These are phyloP conservation scores for Globia sparganii DNA, from an alignment of 2,888 invertebrate genomes.

Conservation along the genomic window DNA sequence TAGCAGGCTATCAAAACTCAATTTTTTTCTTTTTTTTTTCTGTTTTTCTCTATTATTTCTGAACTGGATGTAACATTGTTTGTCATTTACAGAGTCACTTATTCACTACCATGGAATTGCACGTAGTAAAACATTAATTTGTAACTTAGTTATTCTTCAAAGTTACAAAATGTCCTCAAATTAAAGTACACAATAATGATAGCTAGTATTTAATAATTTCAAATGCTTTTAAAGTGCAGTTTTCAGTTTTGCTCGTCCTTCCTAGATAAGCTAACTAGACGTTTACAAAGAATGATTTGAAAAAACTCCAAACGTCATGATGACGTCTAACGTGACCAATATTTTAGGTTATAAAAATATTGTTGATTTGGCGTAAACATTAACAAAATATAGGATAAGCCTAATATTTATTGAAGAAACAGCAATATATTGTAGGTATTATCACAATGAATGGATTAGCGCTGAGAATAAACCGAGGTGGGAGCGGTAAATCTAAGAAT, in stretches of 20 bases:
- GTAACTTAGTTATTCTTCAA: too few species aligned
- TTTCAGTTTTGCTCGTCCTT: background rate
- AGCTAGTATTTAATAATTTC: background rate
- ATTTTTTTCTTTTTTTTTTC: too few species aligned
- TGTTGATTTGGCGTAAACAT: constrained; percentile 19
- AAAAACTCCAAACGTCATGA: background rate
- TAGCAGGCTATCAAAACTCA: background rate
- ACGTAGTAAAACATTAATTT: background rate
- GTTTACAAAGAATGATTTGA: constrained; percentile 2
- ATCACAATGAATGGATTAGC: constrained; percentile 79
- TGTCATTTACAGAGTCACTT: background rate
- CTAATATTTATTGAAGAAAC: background rate
- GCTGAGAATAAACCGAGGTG: constrained; percentile 77
- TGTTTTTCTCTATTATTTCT: too few species aligned
- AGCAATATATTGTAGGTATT: background rate
- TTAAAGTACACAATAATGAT: background rate
- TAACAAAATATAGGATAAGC: background rate
- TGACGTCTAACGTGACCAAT: constrained; percentile 12
- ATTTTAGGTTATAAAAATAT: constrained; percentile 42
- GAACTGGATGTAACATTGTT: background rate
- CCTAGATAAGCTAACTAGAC: background rate
- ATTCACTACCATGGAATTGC: background rate
- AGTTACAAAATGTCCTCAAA: background rate
- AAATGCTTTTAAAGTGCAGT: background rate
- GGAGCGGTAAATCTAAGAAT: constrained; percentile 75